Evolutionary conservation across 1,140 invertebrate genomes (phyloP), one percentile per base, ranked within the genome.

Genomic region (Brachionus asplanchnoidis): DNA sequence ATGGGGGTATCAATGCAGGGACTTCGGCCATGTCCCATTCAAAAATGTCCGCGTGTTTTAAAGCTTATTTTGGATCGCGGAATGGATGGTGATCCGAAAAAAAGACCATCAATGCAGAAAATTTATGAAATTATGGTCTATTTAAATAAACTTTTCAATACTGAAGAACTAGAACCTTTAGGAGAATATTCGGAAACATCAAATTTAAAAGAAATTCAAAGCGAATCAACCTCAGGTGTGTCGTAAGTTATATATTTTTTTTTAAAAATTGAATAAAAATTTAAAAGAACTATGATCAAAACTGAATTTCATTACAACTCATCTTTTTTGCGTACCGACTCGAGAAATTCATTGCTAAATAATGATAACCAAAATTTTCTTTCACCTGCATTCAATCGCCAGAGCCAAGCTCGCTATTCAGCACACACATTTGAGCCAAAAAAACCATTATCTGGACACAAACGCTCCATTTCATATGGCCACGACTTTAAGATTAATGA

Each of bases 31-130:
- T n/a, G 40, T 44, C 50, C 50, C 2, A 60, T 82, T 26, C 9
- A 42, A 60, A 82, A 82, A 28, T 82, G 79, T 82, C 79, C 79
- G 1, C 20, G 20, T n/a, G 40, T 82, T 46, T 68, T 82, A 4
- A 40, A 42, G 12, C 23, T 65, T 20, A 23, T 82, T 26, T 28
- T 82, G 23, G 28, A 60, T 12, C 53, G 36, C 20, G 53, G 79
- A 40, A 65, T 82, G 53, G 53, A 65, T 7, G 14, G 23, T 46
- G 79, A 82, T 20, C 53, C 53, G n/a, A 82, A 44, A 26, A 82
- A 65, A 46, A 23, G 79, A 40, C 79, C 79, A 32, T 65, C 53
- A 60, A 82, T 82, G 79, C 50, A 82, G 14, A 20, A 65, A 32
- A 60, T 82, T 14, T 82, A 20, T 42, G 42, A 82, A 11, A 68